phyloP scores from a whole-genome alignment of 2,888 invertebrate genomes.

The Diabrotica balteata region DNA sequence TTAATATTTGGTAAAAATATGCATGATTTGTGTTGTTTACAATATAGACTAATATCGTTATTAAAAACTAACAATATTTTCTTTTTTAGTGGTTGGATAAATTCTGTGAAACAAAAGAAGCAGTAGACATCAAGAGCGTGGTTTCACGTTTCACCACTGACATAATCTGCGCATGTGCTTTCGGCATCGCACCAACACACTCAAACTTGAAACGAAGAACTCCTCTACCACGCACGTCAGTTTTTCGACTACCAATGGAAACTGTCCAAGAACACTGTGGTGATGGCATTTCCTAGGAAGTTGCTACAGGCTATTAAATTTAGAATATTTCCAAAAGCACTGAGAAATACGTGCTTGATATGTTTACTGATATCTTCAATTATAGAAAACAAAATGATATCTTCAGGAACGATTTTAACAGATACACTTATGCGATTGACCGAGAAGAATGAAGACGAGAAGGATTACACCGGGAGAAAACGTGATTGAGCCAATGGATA shows the following conservation, averaged over 20 bases:
- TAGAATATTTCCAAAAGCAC: constrained; percentile 44
- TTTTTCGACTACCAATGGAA: constrained; percentile 46
- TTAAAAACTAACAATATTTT: background rate
- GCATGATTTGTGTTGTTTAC: no score
- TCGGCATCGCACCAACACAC: constrained; percentile 66
- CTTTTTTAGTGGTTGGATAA: constrained; percentile 24
- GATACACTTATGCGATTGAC: constrained; percentile 57
- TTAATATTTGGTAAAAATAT: no score
- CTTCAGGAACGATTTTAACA: constrained; percentile 64
- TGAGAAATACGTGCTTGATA: constrained; percentile 58
- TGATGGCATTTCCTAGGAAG: constrained; percentile 39
- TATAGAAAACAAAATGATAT: constrained; percentile 59
- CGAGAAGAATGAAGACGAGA: constrained; percentile 38
- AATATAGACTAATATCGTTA: no score
- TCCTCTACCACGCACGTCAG: constrained; percentile 48
- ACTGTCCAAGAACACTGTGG: constrained; percentile 37
- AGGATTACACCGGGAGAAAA: constrained; percentile 40
- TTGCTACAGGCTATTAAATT: constrained; percentile 42
- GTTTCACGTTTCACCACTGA: constrained; percentile 63
- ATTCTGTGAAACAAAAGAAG: constrained; percentile 17
- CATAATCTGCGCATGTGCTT: constrained; percentile 66
- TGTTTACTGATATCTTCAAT: constrained; percentile 53
- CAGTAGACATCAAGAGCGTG: constrained; percentile 32
- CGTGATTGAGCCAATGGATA: constrained; percentile 37
- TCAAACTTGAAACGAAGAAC: constrained; percentile 61